Base-by-base conservation (phyloP, 2,888 invertebrate genomes). In the Scaptomyza cyrtandrae region DNA sequence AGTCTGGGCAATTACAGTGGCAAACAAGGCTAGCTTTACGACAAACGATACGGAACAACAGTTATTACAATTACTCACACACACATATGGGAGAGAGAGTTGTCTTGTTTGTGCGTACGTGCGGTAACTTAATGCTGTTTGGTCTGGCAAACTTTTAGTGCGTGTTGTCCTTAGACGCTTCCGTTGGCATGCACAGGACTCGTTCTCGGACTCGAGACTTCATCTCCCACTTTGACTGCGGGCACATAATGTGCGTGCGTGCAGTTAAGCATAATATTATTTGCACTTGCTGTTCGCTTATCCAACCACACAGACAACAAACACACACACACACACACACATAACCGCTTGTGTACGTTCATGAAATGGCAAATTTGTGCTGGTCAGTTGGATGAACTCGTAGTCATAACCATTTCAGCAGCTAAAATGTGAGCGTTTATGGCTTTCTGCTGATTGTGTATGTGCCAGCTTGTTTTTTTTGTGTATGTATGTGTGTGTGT, bases 221-320 rank as follows among this genome's bases (percentile, higher is more conserved):
- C 19, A 27, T 31, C 46, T 55, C 54, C 44, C 35, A 50, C 58
- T 41, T 55, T 65, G 54, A 33, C 50, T 44, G 16, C 33, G 41
- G 13, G 16, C n/a, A 31, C 50, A 53, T 80, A 48, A 53, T 80
- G 80, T 74, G 77, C 65, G 80, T 78, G 78, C 58, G 70, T 70
- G 72, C 80, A 85, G 72, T 82, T 83, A 85, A 85, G 77, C 85
- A 79, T 85, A 83, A 87, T 87, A 83, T 87, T 83, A 87, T 87
- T 84, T 87, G 83, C 83, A 85, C 84, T 86, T 80, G 86, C 80
- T 71, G 78, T 50, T 52, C 73, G 70, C 62, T 71, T 74, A 71
- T 64, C 54, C 75, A 52, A 55, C 60, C 56, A 65, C 61, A 49
- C 60, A 61, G 54, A 70, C 58, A 67, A 56, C 52, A 43, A n/a